Evolutionary conservation across 2,113 vertebrate genomes (phyloP).

Genomic region (Saimiri boliviensis): DNA sequence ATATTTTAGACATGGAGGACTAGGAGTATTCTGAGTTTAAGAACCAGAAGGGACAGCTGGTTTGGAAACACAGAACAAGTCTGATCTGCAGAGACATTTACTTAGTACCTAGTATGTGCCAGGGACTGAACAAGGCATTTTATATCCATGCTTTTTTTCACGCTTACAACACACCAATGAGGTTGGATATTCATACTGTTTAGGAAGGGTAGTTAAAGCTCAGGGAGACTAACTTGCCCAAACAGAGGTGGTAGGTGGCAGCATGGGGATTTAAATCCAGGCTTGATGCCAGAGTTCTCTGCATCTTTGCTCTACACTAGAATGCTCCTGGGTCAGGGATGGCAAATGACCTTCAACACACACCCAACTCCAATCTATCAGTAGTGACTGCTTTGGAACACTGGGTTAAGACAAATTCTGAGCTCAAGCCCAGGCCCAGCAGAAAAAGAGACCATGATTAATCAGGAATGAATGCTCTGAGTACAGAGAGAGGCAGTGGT

Average conservation of each 20-base stretch:
- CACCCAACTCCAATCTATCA: neutral
- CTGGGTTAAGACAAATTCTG: neutral
- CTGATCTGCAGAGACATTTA: neutral
- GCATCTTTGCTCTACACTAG: neutral
- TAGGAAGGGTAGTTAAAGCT: neutral
- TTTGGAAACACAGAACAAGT: neutral
- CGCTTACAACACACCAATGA: neutral
- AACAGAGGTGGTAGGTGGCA: neutral
- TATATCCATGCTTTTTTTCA: neutral
- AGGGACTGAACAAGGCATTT: neutral
- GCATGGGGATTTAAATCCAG: neutral
- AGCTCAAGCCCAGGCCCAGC: neutral
- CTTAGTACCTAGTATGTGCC: neutral
- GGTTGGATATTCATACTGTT: neutral
- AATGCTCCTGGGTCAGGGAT: neutral
- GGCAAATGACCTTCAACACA: neutral
- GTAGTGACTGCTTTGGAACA: neutral
- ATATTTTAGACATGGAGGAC: accelerated
- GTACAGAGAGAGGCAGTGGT: neutral
- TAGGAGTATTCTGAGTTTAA: neutral
- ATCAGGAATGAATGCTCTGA: neutral
- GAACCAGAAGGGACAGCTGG: neutral
- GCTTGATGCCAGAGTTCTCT: neutral
- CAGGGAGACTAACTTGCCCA: neutral
- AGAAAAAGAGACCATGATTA: neutral